Base-by-base conservation (phyloP, 2,888 invertebrate genomes). In the Hoplodrina ambigua region DNA sequence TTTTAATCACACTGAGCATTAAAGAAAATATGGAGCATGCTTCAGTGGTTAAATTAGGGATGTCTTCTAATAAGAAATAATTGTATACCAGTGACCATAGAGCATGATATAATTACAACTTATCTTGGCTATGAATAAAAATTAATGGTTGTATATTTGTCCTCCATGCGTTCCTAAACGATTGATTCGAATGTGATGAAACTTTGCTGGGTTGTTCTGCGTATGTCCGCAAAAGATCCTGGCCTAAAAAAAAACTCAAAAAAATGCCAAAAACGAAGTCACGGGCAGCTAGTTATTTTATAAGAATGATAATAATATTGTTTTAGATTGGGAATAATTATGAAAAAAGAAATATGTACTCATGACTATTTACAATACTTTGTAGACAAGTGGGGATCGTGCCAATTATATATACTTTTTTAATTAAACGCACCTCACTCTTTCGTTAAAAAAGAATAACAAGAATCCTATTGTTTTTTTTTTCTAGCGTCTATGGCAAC, bases 401-500 rank as follows among this genome's bases (percentile, higher is more conserved):
- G 69, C 59, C 66, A 82, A 72, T 57, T 57, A 20, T 65, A 44
- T 62, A 53, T 64, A 64, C 25, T 25, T 25, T 54, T 33, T 69
- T 46, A 59, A 30, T 20, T 15, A n/a, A 60, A 54, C 56, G 3
- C 17, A 19, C 20, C 20, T 65, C 19, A 60, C 67, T 66, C 46
- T 60, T 69, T 57, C 33, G 11, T 13, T 55, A 54, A 53, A 56
- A 74, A 72, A 68, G 49, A 73, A 68, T 41, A 60, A 69, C 25
- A 52, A 53, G 10, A 75, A 58, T 58, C 13, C 19, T 54, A 63
- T 66, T 78, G 65, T 78, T 62, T 65, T 53, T 62, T n/a, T 52
- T 65, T 49, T 30, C 19, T 33, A 41, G 50, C 53, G 57, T 60
- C 69, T 13, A 44, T 68, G n/a, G 52, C 13, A 59, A 59, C 58